Percentiles rank a stretch among this genome's conserved stretches.
These are phyloP conservation scores for Prionailurus viverrinus DNA, from an alignment of 2,113 vertebrate species.

Conservation along the genomic window DNA sequence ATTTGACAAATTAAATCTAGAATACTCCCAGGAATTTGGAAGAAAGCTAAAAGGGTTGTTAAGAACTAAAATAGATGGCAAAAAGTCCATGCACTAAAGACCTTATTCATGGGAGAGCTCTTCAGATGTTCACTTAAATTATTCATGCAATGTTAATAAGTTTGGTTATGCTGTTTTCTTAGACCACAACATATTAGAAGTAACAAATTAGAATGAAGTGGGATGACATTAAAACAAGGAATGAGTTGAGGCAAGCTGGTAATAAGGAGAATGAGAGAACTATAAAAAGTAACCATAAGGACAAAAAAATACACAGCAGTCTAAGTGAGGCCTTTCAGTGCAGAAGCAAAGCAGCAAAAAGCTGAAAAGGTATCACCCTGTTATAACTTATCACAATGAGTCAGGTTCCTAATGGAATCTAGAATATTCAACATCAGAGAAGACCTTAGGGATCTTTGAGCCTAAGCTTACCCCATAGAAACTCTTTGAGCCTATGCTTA, in stretches of 20 bases:
- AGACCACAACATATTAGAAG: not conserved
- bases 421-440: not conserved
- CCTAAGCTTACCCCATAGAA: not conserved
- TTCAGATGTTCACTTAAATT: not conserved
- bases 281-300: not conserved
- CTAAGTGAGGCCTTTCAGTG: not conserved
- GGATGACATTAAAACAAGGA: slow-evolving; percentile 1
- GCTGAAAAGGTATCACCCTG: not conserved
- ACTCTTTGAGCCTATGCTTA: not conserved
- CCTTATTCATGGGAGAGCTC: not conserved
- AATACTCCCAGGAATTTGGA: slow-evolving; percentile 11
- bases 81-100: not conserved
- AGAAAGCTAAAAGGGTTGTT: not conserved
- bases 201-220: not conserved
- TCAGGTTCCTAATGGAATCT: not conserved
- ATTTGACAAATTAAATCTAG: slow-evolving; percentile 7
- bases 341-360: not conserved
- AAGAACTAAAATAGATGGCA: slow-evolving; percentile 23
- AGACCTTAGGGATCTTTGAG: not conserved
- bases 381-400: not conserved
- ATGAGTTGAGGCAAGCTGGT: not conserved
- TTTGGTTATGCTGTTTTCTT: slow-evolving; percentile 22
- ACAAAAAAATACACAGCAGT: not conserved
- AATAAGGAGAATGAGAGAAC: not conserved
- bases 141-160: not conserved